Evolutionary conservation across 2,113 vertebrate genomes (phyloP).

Genomic region (Sardina pilchardus): DNA sequence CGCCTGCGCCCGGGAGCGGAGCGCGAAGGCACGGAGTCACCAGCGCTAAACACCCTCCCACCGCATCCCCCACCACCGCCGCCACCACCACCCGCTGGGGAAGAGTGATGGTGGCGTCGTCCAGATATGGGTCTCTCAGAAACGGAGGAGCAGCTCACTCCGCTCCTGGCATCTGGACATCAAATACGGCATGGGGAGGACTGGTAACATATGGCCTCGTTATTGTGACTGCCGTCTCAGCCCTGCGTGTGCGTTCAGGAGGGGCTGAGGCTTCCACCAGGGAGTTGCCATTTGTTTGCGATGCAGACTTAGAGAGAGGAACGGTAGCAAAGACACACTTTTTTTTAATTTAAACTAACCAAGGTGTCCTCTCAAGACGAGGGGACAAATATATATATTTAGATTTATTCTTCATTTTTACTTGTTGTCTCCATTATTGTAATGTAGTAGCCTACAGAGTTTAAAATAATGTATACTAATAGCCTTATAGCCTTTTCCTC

Average conservation of each 20-base stretch:
- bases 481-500: no score
- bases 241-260: neutral
- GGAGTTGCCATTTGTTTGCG: conserved; percentile 26
- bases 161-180: conserved; percentile 68
- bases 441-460: neutral
- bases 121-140: conserved; percentile 58
- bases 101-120: conserved; percentile 57
- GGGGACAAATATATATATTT: no score
- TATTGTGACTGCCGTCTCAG: conserved; percentile 45
- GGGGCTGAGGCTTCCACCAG: conserved; percentile 28
- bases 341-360: neutral
- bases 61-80: neutral
- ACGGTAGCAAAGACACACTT: neutral
- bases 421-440: neutral
- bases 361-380: neutral
- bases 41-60: conserved; percentile 22
- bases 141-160: conserved; percentile 52
- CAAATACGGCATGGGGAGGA: conserved; percentile 55
- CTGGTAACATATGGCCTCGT: conserved; percentile 61
- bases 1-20: conserved; percentile 6
- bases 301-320: neutral
- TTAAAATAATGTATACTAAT: no score
- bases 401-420: neutral
- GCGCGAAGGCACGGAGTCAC: conserved; percentile 28
- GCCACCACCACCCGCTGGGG: conserved; percentile 17